Evolutionary conservation across 2,888 invertebrate genomes (phyloP), one percentile per base, ranked within the genome.

Genomic region (Leucania comma): DNA sequence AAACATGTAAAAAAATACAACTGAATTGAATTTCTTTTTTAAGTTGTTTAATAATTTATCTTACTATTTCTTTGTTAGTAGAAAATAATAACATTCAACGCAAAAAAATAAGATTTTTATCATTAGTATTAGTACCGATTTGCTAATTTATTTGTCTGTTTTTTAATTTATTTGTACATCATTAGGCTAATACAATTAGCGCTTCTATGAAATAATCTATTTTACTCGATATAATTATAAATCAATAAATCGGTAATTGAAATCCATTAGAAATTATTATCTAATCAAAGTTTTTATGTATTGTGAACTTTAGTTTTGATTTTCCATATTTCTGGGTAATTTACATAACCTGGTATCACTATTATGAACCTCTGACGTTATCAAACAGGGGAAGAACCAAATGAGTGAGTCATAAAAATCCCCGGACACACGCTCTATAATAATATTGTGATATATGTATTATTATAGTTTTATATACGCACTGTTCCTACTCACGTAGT

Each of bases 371-470:
- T 65, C 22, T 75, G 76, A 71, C 74, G 80, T 75, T 80, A 80
- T 73, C 64, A 67, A 20, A 29, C 70, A 78, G 91, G 92, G 93
- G 90, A 92, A 92, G 86, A 90, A 92, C 93, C 89, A 84, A 48
- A 64, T 51, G 72, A 24, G 68, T 93, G 92, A 92, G 70, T 92
- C 92, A 93, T 72, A 87, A 90, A 93, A 92, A 88, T 81, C 90
- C 92, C 93, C 92, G 84, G 56, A 48, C 46, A 68, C 68, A n/a
- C 56, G 10, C 22, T 9, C 1, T 24, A 58, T n/a, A 20, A 4
- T 32, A 50, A 50, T 60, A 38, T 0, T 35, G 17, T 42, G 42
- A 42, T 20, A 42, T 42, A 29, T n/a, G 10, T 42, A 58, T 61
- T n/a, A n/a, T n/a, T n/a, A n/a, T n/a, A n/a, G 17, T 67, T 74